These are phyloP conservation scores for Hippasteria phrygiana DNA, from an alignment of 53 echinoderm and acorn worm species.

Conservation along the genomic window DNA sequence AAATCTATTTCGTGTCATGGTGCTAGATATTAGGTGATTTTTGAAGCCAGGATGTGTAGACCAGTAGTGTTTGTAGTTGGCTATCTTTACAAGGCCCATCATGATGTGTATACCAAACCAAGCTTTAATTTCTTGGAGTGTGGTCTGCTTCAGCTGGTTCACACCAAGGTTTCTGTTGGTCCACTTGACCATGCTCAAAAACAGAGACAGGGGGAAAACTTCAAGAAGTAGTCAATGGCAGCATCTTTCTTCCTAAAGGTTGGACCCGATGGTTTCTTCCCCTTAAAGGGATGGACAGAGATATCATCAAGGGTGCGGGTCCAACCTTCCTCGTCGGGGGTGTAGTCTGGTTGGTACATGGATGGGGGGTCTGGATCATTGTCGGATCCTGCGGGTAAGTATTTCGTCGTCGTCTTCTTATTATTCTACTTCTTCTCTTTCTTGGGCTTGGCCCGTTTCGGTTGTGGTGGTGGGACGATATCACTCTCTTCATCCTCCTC, in stretches of 20 bases:
- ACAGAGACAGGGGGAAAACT: background rate
- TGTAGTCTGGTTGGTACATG: background rate
- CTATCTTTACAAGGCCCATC: conserved; percentile 3
- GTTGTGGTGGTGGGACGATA: background rate
- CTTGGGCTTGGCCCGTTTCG: background rate
- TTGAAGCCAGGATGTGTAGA: background rate
- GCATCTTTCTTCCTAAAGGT: background rate
- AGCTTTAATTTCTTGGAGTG: background rate
- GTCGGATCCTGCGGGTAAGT: background rate
- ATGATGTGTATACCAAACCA: conserved; percentile 6
- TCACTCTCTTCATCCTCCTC: background rate
- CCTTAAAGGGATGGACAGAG: background rate
- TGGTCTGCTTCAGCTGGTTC: background rate
- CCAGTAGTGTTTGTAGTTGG: conserved; percentile 11
- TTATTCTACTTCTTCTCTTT: background rate
- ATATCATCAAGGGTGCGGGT: conserved; percentile 13
- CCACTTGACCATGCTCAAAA: conserved; percentile 3
- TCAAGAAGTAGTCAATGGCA: background rate
- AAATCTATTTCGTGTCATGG: background rate
- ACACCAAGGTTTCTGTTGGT: background rate
- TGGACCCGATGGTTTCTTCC: background rate
- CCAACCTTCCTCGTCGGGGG: conserved; percentile 9
- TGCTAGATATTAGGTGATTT: background rate
- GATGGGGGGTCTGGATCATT: background rate
- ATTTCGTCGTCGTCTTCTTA: background rate